Evolutionary conservation across 92 coral and sea anemone species (phyloP).

Genomic region (Plumapathes pennacea): DNA sequence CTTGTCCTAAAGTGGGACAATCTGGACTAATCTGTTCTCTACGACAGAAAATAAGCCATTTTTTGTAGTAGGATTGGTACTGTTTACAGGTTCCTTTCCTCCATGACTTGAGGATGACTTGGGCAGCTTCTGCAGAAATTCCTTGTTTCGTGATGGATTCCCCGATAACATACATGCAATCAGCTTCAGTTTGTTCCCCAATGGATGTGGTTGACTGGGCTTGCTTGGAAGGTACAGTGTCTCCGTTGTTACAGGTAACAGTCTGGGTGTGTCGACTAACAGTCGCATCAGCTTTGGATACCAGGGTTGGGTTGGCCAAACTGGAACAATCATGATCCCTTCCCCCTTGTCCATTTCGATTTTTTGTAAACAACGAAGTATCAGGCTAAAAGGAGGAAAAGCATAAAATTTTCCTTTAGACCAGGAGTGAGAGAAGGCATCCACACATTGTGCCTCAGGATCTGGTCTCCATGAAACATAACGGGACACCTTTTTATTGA

Average conservation of each 20-base stretch:
- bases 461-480: conserved; percentile 34
- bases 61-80: not conserved
- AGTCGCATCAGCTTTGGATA: not conserved
- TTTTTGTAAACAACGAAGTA: conserved; percentile 2
- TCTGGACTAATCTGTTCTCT: conserved; percentile 4
- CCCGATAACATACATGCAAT: conserved; percentile 11
- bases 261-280: conserved; percentile 3
- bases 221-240: conserved; percentile 2
- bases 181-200: conserved; percentile 3
- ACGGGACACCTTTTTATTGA: conserved; percentile 2
- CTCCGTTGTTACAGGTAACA: conserved; percentile 3
- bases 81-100: conserved; percentile 2
- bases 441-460: conserved; percentile 16
- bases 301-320: conserved; percentile 3
- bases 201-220: conserved; percentile 6
- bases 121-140: not conserved
- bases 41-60: not conserved
- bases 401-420: conserved; percentile 6
- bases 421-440: conserved; percentile 21
- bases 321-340: conserved; percentile 1
- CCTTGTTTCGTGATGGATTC: not conserved
- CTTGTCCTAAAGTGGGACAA: conserved; percentile 11
- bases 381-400: conserved; percentile 32
- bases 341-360: conserved; percentile 4
- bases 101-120: conserved; percentile 9